Base-by-base conservation (phyloP, 2,888 invertebrate species). In the Drosophila fulvimacula region DNA sequence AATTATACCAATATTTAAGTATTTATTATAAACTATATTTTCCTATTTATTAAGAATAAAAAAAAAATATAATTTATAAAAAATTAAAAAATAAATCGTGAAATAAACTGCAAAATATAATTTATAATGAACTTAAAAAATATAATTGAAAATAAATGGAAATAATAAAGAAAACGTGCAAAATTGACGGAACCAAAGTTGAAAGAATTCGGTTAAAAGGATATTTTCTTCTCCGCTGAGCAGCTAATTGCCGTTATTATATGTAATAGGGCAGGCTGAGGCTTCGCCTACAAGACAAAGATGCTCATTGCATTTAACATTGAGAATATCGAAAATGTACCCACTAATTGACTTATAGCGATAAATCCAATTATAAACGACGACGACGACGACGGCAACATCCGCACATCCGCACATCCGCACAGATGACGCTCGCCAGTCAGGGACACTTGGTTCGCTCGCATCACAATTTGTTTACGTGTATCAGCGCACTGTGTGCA, bases 401-500 rank as follows among this genome's bases (percentile, higher is more conserved):
- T 7, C 27, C 1, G 6, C 27, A 39, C 39, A 9, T 11, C 41
- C 19, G 55, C 59, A 60, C 73, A 72, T 73, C 67, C 72, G 73
- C 56, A 48, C 57, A 62, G 65, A 38, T 70, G 62, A 53, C 53
- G 44, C 24, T 64, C 58, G 44, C 15, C 56, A 56, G 62, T 76
- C 65, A 76, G 76, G 72, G 72, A 76, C 75, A 75, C 17, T 52
- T 39, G 17, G 17, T 10, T 39, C 42, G 21, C 13, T 21, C 52
- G 55, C 51, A 17, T 51, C 55, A 59, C 55, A 42, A 53, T 66
- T 38, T 74, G 65, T 57, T 60, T 53, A 46, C 53, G 41, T 62
- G 38, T 59, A 36, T 34, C 51, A 36, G 49, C 46, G 32, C 56
- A 63, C 55, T 51, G 52, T 69, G 39, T 61, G 11, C 60, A 73